A percentile compares a stretch with the other conserved stretches of the same genome.
Conservation (phyloP, 2,888 invertebrate genomes). For the Eupithecia tripunctaria region DNA sequence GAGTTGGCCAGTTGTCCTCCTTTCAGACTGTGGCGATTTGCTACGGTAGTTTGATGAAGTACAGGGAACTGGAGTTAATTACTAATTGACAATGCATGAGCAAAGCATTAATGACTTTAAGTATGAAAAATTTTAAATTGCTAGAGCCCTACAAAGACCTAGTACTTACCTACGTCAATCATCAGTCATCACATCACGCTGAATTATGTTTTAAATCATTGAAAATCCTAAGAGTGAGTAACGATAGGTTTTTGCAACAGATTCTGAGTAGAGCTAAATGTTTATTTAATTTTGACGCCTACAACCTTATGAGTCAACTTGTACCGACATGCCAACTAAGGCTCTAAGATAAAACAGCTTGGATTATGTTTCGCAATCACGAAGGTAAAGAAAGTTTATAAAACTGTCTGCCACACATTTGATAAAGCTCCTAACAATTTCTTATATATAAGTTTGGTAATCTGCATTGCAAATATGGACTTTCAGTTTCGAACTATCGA, state of each 20-base stretch:
- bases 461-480: slow-evolving; percentile 4
- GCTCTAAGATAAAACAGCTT: slow-evolving; percentile 2
- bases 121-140: neutral
- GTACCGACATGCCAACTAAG: slow-evolving; percentile 1
- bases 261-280: slow-evolving; percentile 17
- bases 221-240: neutral
- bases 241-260: slow-evolving; percentile 18
- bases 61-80: slow-evolving; percentile 23
- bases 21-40: slow-evolving; percentile 16
- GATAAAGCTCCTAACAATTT: slow-evolving; percentile 4
- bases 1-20: slow-evolving; percentile 16
- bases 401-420: slow-evolving; percentile 5
- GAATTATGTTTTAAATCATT: neutral
- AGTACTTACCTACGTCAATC: neutral
- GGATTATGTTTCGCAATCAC: neutral
- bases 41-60: slow-evolving; percentile 22
- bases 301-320: slow-evolving; percentile 32
- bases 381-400: neutral
- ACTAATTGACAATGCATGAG: slow-evolving; percentile 19
- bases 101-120: slow-evolving; percentile 10
- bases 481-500: neutral
- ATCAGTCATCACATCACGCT: neutral
- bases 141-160: neutral
- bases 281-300: slow-evolving; percentile 35
- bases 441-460: neutral